A percentile compares a stretch with the other conserved stretches of the same genome.
phyloP scores from a whole-genome alignment of 2,113 vertebrate species.

The Gnathonemus longibarbis region DNA sequence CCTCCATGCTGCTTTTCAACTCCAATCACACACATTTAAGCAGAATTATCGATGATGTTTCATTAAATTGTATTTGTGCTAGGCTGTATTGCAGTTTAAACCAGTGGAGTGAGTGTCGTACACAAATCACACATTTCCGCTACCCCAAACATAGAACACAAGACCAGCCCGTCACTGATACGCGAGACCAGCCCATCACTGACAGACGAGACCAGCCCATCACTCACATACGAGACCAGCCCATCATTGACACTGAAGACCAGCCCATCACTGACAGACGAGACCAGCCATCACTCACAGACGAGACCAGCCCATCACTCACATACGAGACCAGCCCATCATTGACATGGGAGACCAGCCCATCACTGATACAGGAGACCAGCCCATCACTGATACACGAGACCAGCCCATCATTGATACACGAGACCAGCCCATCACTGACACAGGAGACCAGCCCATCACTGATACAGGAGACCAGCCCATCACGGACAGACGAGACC shows the following conservation, averaged over 20 bases:
- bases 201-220: not conserved
- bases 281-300: no score
- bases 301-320: no score
- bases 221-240: not conserved
- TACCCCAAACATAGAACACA: no score
- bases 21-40: not conserved
- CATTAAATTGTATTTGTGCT: not conserved
- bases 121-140: not conserved
- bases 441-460: no score
- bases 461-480: no score
- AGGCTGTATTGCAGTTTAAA: not conserved
- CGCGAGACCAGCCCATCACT: not conserved
- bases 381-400: no score
- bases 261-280: not conserved
- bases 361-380: no score
- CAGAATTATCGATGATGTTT: not conserved
- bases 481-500: no score
- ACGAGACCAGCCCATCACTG: no score
- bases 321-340: no score
- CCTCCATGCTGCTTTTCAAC: not conserved
- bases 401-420: no score
- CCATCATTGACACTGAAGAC: not conserved
- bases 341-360: no score
- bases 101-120: not conserved
- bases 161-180: not conserved